A percentile compares a stretch with the other conserved stretches of the same genome.
Evolutionary conservation across 1,140 invertebrate genomes (phyloP).

Genomic region (Trichomalopsis sarcophagae): DNA sequence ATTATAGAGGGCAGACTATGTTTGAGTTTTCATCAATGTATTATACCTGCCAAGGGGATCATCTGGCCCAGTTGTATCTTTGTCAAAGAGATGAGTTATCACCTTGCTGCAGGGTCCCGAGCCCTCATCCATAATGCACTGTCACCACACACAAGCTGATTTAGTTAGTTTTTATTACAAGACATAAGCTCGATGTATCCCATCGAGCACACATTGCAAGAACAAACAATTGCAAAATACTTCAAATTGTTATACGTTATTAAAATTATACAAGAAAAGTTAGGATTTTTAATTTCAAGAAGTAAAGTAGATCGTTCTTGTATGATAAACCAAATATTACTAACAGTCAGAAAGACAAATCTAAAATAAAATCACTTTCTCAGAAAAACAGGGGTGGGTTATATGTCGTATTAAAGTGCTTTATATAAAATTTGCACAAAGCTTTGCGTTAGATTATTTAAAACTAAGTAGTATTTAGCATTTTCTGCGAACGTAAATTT

Average conservation of each 20-base stretch:
- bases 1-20: neutral
- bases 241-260: slow-evolving; percentile 1
- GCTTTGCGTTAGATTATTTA: neutral
- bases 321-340: too few species aligned
- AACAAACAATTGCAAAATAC: neutral
- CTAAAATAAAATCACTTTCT: too few species aligned
- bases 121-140: slow-evolving; percentile 74
- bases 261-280: neutral
- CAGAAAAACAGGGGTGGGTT: neutral
- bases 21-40: slow-evolving; percentile 33
- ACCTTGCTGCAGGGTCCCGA: slow-evolving; percentile 67
- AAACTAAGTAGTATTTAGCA: too few species aligned
- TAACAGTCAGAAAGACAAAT: too few species aligned
- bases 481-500: too few species aligned
- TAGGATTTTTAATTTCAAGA: neutral
- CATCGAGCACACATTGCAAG: neutral
- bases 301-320: too few species aligned
- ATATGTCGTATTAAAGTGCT: neutral
- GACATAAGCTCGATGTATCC: neutral
- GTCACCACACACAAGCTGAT: slow-evolving; percentile 67
- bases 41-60: slow-evolving; percentile 88
- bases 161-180: slow-evolving; percentile 58
- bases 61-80: slow-evolving; percentile 86
- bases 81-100: slow-evolving; percentile 81
- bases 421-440: neutral